Evolutionary conservation across 2,113 vertebrate genomes (phyloP).

Genomic region (Otocyon megalotis): DNA sequence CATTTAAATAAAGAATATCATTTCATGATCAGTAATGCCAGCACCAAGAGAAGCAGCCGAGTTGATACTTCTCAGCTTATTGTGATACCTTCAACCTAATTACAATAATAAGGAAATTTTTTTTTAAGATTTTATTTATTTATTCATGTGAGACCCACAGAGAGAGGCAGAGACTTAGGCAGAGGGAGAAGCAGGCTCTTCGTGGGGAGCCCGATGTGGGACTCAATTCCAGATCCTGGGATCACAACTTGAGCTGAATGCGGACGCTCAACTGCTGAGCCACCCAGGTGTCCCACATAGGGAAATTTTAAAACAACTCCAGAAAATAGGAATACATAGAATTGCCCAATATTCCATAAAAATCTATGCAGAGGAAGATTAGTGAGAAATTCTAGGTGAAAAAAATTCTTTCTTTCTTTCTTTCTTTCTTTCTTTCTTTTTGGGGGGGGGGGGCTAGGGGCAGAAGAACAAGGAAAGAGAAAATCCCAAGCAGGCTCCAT

Average conservation of each 20-base stretch:
- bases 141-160: no score
- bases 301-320: slow-evolving; percentile 70
- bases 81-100: slow-evolving; percentile 65
- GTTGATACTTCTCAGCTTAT: slow-evolving; percentile 78
- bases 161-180: no score
- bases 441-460: not conserved
- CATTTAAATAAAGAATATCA: slow-evolving; percentile 78
- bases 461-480: not conserved
- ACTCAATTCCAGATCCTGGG: no score
- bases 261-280: no score
- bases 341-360: slow-evolving; percentile 56
- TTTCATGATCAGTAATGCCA: slow-evolving; percentile 83
- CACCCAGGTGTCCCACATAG: not conserved
- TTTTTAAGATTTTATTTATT: no score
- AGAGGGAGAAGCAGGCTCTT: no score
- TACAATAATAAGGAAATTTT: slow-evolving; percentile 75
- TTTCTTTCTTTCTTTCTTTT: no score
- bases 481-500: not conserved
- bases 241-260: no score
- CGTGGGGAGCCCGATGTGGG: no score
- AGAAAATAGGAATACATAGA: slow-evolving; percentile 52
- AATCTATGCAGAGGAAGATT: slow-evolving; percentile 47
- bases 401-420: not conserved
- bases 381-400: slow-evolving; percentile 31
- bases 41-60: slow-evolving; percentile 60